Evolutionary conservation across 1,140 invertebrate genomes (phyloP), one percentile per base, ranked within the genome.

Genomic region (Mya arenaria): DNA sequence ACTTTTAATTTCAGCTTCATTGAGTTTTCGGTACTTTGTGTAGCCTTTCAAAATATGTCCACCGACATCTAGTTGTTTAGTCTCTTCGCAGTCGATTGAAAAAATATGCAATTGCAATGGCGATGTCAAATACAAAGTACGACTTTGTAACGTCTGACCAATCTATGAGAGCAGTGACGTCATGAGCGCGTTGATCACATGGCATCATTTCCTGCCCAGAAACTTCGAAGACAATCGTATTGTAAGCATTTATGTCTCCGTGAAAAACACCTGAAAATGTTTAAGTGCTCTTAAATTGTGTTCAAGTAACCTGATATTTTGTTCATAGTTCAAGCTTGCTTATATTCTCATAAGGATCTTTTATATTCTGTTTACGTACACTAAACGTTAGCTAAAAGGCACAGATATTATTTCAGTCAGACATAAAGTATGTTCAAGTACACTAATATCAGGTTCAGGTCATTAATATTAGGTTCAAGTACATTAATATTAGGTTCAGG

Each of bases 201-300:
- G 84, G 36, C 28, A 55, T 56, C 28, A 37, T 30, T 19, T 79
- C 74, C 32, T 86, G 56, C 10, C 34, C 85, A n/a, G 39, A 44
- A 4, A 60, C 58, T 23, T 82, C 84, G 0, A 90, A 87, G 0
- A 97, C 95, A 0, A 98, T 89, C 17, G 98, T 94, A 92, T 98
- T 98, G 88, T 97, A 96, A 88, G 98, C 97, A 89, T 98, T 98
- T 39, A 97, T 94, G 90, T 98, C 97, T 4, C 97, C 97, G 88
- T 98, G 97, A 77, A 98, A 96, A 17, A 97, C 94, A 55, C 96
- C 96, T 91, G 93, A 52, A 75, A 75, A 65, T 36, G 34, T n/a
- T n/a, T n/a, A n/a, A n/a, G n/a, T n/a, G n/a, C n/a, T n/a, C n/a
- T n/a, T n/a, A n/a, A n/a, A n/a, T n/a, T n/a, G n/a, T n/a, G n/a